These are phyloP conservation scores for Corythornis vintsioides DNA, from an alignment of 2,113 vertebrate species.

Conservation along the genomic window DNA sequence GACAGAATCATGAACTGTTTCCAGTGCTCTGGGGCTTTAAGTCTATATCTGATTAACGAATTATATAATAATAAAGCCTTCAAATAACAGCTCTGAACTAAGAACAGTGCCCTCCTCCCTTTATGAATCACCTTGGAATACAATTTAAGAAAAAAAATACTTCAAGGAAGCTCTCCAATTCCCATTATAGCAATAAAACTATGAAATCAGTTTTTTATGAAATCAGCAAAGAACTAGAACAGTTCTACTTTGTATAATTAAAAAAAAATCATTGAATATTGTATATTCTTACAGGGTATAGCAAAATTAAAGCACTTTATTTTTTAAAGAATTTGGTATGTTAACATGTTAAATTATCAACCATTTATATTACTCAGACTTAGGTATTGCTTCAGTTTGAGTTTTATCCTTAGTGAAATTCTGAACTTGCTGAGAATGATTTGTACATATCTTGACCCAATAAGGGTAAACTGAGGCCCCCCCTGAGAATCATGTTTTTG, in stretches of 20 bases:
- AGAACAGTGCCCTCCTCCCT: background rate
- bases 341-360: background rate
- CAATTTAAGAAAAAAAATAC: background rate
- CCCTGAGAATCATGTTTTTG: background rate
- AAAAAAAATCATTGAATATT: background rate
- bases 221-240: background rate
- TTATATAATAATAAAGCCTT: background rate
- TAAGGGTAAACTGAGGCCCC: background rate
- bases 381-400: background rate
- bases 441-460: background rate
- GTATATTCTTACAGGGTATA: background rate
- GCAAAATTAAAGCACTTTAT: background rate
- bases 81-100: background rate
- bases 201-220: background rate
- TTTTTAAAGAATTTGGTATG: background rate
- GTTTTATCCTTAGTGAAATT: background rate
- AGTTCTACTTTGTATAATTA: background rate
- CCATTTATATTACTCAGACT: background rate
- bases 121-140: constrained; percentile 13
- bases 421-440: background rate
- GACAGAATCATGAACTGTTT: background rate
- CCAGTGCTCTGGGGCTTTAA: background rate
- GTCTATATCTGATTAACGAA: background rate
- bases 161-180: background rate
- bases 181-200: constrained; percentile 14